Evolutionary conservation across 2,888 invertebrate genomes (phyloP).

Genomic region (Eupithecia pulchellata): DNA sequence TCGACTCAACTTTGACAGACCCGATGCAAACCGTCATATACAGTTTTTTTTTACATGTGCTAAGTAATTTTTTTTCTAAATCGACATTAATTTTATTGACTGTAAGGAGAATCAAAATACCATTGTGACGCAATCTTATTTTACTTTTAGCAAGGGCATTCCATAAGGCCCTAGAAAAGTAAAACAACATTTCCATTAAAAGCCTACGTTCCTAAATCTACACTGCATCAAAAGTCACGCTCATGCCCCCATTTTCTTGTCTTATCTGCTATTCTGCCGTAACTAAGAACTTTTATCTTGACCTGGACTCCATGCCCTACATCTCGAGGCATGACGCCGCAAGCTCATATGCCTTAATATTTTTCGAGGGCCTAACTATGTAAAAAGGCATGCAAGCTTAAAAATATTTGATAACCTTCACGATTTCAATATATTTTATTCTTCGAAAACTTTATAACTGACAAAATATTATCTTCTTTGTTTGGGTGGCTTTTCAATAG

Average conservation of each 20-base stretch:
- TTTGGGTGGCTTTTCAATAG: neutral
- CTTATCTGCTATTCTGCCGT: conserved; percentile 54
- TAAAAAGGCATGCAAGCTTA: neutral
- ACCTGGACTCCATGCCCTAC: conserved; percentile 70
- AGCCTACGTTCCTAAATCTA: conserved; percentile 31
- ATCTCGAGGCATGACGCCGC: conserved; percentile 66
- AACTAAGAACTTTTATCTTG: conserved; percentile 78
- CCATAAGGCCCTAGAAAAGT: neutral
- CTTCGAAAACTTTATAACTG: neutral
- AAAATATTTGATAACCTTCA: neutral
- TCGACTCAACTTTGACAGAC: conserved; percentile 1
- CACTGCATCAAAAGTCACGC: conserved; percentile 49
- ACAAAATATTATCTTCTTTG: neutral
- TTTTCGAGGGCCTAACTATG: conserved; percentile 40
- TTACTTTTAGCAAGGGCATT: neutral
- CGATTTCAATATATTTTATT: neutral
- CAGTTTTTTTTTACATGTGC: neutral
- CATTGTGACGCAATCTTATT: neutral
- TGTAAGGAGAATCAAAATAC: neutral
- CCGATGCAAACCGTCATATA: neutral
- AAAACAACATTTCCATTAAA: conserved; percentile 16
- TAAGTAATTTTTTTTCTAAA: neutral
- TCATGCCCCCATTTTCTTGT: conserved; percentile 68
- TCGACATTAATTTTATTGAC: neutral
- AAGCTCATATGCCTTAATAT: conserved; percentile 49